phyloP scores from a whole-genome alignment of 2,888 invertebrate species.

The Hyposoter didymator region DNA sequence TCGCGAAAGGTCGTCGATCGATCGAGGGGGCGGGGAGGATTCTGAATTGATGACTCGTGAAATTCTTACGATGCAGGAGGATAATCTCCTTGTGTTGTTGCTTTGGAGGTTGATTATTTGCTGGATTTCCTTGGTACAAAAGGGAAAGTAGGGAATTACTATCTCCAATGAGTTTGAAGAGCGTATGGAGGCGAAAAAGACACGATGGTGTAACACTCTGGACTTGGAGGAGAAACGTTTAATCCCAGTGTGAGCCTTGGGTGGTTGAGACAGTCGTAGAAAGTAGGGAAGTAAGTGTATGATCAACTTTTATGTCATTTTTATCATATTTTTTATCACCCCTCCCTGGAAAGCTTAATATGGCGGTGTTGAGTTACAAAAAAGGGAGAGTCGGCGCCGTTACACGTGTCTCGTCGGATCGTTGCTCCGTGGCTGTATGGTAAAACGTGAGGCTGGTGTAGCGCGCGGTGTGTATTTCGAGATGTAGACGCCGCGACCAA shows the following conservation, averaged over 20 bases:
- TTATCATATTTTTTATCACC: conserved; percentile 24
- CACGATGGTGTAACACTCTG: neutral
- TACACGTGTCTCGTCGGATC: conserved; percentile 61
- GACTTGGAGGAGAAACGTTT: conserved; percentile 4
- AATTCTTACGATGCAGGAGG: neutral
- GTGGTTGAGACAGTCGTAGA: conserved; percentile 8
- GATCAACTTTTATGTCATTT: conserved; percentile 25
- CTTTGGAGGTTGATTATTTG: neutral
- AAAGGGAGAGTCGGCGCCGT: conserved; percentile 55
- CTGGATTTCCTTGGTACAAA: neutral
- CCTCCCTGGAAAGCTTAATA: neutral
- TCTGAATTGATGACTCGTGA: conserved; percentile 28
- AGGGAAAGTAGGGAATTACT: conserved; percentile 59
- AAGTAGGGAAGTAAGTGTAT: conserved; percentile 11
- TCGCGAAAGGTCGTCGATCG: conserved; percentile 50
- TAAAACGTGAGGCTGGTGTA: conserved; percentile 22
- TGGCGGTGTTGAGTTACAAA: conserved; percentile 57
- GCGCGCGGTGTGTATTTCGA: conserved; percentile 64
- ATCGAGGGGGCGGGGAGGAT: conserved; percentile 10
- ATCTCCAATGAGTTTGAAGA: conserved; percentile 1
- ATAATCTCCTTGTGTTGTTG: neutral
- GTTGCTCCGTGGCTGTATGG: conserved; percentile 37
- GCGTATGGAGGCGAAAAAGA: neutral
- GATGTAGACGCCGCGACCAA: conserved; percentile 56
- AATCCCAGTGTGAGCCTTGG: conserved; percentile 8